These are phyloP conservation scores for Cheilosia soror DNA, from an alignment of 2,888 invertebrate species.

Conservation along the genomic window DNA sequence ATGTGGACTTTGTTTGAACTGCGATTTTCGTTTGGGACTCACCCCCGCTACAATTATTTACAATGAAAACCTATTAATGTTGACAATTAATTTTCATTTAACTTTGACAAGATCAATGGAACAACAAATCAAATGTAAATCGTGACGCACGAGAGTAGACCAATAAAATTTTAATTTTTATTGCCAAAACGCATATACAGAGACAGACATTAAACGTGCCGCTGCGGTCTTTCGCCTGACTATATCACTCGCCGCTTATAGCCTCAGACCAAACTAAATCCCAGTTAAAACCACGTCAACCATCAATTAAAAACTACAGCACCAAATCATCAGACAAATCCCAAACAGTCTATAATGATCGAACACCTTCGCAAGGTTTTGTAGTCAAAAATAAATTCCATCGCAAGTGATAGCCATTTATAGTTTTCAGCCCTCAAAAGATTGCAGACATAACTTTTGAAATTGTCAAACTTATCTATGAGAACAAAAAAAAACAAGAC, in stretches of 20 bases:
- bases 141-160: neutral
- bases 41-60: too few species aligned
- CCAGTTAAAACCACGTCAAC: neutral
- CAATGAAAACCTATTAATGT: too few species aligned
- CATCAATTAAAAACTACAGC: conserved; percentile 43
- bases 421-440: conserved; percentile 14
- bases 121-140: neutral
- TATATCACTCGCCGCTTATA: neutral
- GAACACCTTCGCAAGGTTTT: conserved; percentile 20
- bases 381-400: neutral
- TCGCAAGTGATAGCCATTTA: conserved; percentile 5
- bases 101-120: too few species aligned
- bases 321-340: conserved; percentile 27
- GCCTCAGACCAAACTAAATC: neutral
- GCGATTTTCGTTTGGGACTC: too few species aligned
- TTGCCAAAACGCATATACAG: neutral
- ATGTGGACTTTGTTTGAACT: too few species aligned
- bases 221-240: neutral
- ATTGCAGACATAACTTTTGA: conserved; percentile 18
- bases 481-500: conserved; percentile 2
- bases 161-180: neutral
- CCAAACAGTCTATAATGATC: conserved; percentile 32
- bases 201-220: neutral
- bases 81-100: too few species aligned
- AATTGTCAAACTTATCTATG: conserved; percentile 21